Base-by-base conservation (phyloP, 2,888 invertebrate genomes). In the Calameuta pallipes region DNA sequence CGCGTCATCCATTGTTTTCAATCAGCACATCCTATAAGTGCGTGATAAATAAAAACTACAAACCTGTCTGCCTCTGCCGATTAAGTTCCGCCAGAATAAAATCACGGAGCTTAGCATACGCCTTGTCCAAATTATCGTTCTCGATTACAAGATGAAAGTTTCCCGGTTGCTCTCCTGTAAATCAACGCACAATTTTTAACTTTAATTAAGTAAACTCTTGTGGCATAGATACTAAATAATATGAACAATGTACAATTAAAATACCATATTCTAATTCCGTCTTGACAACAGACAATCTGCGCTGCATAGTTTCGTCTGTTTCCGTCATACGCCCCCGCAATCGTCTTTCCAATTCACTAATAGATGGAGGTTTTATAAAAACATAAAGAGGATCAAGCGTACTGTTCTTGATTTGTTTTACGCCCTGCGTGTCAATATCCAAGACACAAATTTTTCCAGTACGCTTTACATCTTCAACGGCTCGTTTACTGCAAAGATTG, bases 401-500 rank as follows among this genome's bases (percentile, higher is more conserved):
- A 34, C 96, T 96, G 78, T 94, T 93, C 88, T 97, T 97, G 15
- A 99, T 95, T 91, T 95, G 96, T 86, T 97, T 96, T 0, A 99
- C 98, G 33, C 99, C 99, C 92, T 99, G 97, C 77, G 97, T 95
- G 87, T 99, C 99, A 84, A 99, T 97, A 90, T 99, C 99, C 83
- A 99, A 92, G 1, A 99, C 95, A 89, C 99, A 99, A 71, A 99
- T 95, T 89, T 96, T 96, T 3, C 98, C 98, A 30, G 94, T 93
- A 30, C 93, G 92, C 80, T 95, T 94, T 0, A 99, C 97, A 81
- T 95, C 95, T 85, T 96, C 94, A 0, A 99, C 97, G 0, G 98
- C 96, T 85, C 93, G 93, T 92, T 97, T 97, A 91, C 99, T 97
- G 90, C 12, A 94, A 92, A 76, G 76, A 79, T 81, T 79, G 2